Conservation (phyloP, 1,140 invertebrate genomes). For the Pseudomyrmex cubaensis region DNA sequence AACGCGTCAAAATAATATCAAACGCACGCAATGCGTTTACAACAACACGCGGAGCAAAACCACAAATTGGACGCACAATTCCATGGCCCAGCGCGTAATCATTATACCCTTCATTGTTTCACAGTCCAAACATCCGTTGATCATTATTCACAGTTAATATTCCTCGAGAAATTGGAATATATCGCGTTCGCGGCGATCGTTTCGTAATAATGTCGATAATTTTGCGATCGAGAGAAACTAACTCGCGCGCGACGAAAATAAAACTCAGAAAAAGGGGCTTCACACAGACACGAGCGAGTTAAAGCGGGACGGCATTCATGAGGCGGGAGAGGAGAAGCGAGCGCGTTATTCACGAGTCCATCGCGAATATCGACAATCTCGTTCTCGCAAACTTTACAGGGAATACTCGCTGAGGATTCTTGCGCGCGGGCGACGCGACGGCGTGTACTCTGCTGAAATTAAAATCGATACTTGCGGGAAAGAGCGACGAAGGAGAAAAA, state of each 20-base stretch:
- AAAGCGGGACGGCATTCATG: slow-evolving; percentile 1
- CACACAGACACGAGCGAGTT: neutral
- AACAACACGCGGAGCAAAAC: slow-evolving; percentile 14
- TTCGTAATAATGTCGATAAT: slow-evolving; percentile 33
- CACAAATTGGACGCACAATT: slow-evolving; percentile 50
- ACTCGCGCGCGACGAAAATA: neutral
- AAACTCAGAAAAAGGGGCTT: neutral
- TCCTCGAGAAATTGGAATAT: slow-evolving; percentile 40
- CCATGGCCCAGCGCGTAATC: slow-evolving; percentile 42
- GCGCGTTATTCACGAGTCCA: slow-evolving; percentile 37
- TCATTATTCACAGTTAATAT: slow-evolving; percentile 53
- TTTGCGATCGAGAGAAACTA: slow-evolving; percentile 5
- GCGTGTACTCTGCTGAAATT: slow-evolving; percentile 57
- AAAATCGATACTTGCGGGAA: slow-evolving; percentile 52
- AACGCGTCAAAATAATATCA: slow-evolving; percentile 39
- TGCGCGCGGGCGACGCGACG: slow-evolving; percentile 39
- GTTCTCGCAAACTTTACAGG: slow-evolving; percentile 46
- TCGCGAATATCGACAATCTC: slow-evolving; percentile 56
- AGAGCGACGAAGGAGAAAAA: neutral
- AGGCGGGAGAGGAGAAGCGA: neutral
- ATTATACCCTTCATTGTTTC: slow-evolving; percentile 57
- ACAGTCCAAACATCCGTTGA: slow-evolving; percentile 53
- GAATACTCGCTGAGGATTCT: slow-evolving; percentile 47
- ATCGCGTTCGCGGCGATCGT: slow-evolving; percentile 10
- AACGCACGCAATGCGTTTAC: neutral